Conservation (phyloP, 2,888 invertebrate genomes). For the Ichneumoninae sp. region DNA sequence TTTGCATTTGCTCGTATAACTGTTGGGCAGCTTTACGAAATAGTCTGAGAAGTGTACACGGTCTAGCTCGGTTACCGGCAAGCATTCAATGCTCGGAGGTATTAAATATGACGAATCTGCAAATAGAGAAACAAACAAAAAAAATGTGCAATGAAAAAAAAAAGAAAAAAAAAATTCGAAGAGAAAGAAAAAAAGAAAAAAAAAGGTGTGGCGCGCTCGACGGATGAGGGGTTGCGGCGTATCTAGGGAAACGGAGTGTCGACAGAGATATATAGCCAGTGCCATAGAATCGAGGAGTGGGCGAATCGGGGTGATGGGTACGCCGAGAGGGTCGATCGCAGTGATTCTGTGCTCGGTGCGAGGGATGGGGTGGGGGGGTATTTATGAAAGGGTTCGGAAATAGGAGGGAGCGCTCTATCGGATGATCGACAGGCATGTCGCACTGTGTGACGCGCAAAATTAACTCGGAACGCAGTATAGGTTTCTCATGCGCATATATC, state of each 20-base stretch:
- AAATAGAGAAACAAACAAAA: slow-evolving; percentile 76
- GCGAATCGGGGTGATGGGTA: slow-evolving; percentile 28
- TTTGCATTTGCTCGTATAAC: slow-evolving; percentile 78
- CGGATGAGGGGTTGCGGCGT: slow-evolving; percentile 3
- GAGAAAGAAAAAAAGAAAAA: slow-evolving; percentile 13
- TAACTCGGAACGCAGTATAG: slow-evolving; percentile 18
- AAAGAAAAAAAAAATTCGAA: slow-evolving; percentile 47
- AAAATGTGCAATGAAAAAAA: slow-evolving; percentile 29
- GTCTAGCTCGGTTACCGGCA: slow-evolving; percentile 75
- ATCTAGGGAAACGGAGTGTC: slow-evolving; percentile 19
- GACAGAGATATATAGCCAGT: slow-evolving; percentile 4
- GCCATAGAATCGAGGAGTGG: slow-evolving; percentile 36
- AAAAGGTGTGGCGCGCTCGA: slow-evolving; percentile 52
- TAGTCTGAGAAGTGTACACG: slow-evolving; percentile 76
- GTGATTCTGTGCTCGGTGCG: not conserved
- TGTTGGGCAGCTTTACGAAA: slow-evolving; percentile 77
- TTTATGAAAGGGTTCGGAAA: slow-evolving; percentile 22
- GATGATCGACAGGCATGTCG: slow-evolving; percentile 30
- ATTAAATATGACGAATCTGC: slow-evolving; percentile 79
- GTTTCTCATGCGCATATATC: slow-evolving; percentile 17
- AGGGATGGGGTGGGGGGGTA: not conserved
- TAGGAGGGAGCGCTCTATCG: slow-evolving; percentile 17
- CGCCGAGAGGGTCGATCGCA: slow-evolving; percentile 17
- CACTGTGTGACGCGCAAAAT: slow-evolving; percentile 29
- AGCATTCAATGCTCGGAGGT: slow-evolving; percentile 75